Evolutionary conservation across 2,888 invertebrate genomes (phyloP).

Genomic region (Emmelina monodactyla): DNA sequence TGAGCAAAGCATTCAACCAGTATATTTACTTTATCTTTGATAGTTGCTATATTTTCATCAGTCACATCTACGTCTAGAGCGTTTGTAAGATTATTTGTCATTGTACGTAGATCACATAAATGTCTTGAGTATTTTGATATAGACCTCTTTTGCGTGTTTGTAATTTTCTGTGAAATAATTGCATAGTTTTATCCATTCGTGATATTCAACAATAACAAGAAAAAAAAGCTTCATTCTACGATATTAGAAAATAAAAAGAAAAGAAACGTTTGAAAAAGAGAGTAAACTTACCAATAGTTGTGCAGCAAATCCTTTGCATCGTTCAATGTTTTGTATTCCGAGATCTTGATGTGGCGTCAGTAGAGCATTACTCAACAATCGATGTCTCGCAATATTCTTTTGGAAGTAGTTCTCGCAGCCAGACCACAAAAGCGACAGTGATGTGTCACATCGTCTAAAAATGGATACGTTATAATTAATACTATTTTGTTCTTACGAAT

Average conservation of each 20-base stretch:
- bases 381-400: constrained; percentile 73
- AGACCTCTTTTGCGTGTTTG: constrained; percentile 70
- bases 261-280: too few relatives aligned
- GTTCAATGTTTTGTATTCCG: constrained; percentile 80
- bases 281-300: constrained; percentile 72
- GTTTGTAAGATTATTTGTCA: constrained; percentile 44
- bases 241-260: not conserved
- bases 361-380: constrained; percentile 68
- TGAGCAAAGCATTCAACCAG: constrained; percentile 59
- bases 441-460: constrained; percentile 54
- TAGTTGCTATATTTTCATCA: constrained; percentile 30
- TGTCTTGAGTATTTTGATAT: constrained; percentile 65
- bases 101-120: constrained; percentile 63
- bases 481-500: too few relatives aligned
- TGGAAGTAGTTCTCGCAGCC: constrained; percentile 79
- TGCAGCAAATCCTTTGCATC: constrained; percentile 85
- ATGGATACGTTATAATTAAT: too few relatives aligned
- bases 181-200: too few relatives aligned
- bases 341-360: constrained; percentile 79
- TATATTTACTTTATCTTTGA: constrained; percentile 37
- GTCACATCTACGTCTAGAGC: constrained; percentile 32
- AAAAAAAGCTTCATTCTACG: not conserved
- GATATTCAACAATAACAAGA: too few relatives aligned
- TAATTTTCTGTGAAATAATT: constrained; percentile 59
- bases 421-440: constrained; percentile 70